These are phyloP conservation scores for Onthophagus taurus DNA, from an alignment of 1,140 invertebrate species.

Conservation along the genomic window DNA sequence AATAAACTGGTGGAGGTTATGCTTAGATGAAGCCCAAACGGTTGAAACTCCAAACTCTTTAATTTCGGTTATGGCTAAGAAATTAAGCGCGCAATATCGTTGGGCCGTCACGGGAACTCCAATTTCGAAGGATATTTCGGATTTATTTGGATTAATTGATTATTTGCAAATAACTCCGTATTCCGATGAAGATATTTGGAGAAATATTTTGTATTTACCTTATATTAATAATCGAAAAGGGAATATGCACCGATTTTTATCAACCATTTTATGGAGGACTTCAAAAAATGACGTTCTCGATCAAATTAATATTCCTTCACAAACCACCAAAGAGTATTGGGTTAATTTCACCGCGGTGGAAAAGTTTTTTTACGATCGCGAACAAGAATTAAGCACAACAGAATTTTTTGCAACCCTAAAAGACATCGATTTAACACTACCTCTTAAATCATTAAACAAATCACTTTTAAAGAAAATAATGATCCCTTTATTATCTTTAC, in stretches of 20 bases:
- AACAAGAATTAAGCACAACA: conserved; percentile 35
- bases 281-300: conserved; percentile 54
- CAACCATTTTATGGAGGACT: conserved; percentile 60
- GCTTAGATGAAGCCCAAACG: conserved; percentile 77
- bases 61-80: conserved; percentile 53
- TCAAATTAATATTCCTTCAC: conserved; percentile 42
- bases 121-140: conserved; percentile 52
- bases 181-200: conserved; percentile 44
- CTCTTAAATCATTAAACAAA: conserved; percentile 30
- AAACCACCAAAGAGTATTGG: conserved; percentile 38
- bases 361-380: conserved; percentile 43
- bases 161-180: conserved; percentile 59
- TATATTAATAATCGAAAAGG: conserved; percentile 42
- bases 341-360: conserved; percentile 44
- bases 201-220: conserved; percentile 44
- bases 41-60: conserved; percentile 53
- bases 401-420: conserved; percentile 27
- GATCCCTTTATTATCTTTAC: conserved; percentile 52
- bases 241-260: conserved; percentile 45
- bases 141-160: conserved; percentile 60
- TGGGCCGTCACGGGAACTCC: conserved; percentile 78
- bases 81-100: conserved; percentile 49
- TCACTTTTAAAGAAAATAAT: conserved; percentile 37
- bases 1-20: conserved; percentile 69
- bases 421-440: conserved; percentile 24